Evolutionary conservation across 2,888 invertebrate genomes (phyloP).

Genomic region (Melanargia galathea): DNA sequence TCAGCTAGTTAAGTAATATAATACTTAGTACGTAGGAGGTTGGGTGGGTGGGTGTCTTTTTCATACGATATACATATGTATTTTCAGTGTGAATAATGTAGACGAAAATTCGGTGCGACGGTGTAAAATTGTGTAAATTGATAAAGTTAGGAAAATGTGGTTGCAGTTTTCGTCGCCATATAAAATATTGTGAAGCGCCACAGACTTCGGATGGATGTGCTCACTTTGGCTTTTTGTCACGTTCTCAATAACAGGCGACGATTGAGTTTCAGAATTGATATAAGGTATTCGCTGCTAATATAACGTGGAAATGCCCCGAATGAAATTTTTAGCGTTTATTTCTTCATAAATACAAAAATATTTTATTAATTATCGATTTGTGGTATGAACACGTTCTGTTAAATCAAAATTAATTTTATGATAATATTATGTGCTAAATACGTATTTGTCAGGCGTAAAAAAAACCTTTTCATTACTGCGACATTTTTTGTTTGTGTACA

Average conservation of each 20-base stretch:
- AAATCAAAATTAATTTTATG: no score
- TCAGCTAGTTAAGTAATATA: no score
- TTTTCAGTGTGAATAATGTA: constrained; percentile 39
- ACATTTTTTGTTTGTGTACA: neutral
- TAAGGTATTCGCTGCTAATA: constrained; percentile 23
- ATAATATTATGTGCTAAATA: no score
- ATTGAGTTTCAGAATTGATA: constrained; percentile 46
- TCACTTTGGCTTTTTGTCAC: constrained; percentile 66
- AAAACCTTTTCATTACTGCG: neutral
- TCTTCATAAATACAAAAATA: no score
- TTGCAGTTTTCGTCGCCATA: constrained; percentile 73
- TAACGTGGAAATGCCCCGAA: no score
- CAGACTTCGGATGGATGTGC: constrained; percentile 59
- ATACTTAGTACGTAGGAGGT: no score
- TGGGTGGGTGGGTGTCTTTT: no score
- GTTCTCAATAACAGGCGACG: constrained; percentile 47
- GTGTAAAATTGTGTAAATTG: constrained; percentile 60
- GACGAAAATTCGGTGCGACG: constrained; percentile 51
- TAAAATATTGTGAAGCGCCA: constrained; percentile 71
- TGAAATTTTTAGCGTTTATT: no score
- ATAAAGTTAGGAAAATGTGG: constrained; percentile 67
- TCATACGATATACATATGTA: no score
- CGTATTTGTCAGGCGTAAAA: no score
- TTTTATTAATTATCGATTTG: no score
- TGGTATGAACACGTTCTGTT: no score